phyloP scores from a whole-genome alignment of 2,113 vertebrate genomes.

The Phylloscopus trochilus region DNA sequence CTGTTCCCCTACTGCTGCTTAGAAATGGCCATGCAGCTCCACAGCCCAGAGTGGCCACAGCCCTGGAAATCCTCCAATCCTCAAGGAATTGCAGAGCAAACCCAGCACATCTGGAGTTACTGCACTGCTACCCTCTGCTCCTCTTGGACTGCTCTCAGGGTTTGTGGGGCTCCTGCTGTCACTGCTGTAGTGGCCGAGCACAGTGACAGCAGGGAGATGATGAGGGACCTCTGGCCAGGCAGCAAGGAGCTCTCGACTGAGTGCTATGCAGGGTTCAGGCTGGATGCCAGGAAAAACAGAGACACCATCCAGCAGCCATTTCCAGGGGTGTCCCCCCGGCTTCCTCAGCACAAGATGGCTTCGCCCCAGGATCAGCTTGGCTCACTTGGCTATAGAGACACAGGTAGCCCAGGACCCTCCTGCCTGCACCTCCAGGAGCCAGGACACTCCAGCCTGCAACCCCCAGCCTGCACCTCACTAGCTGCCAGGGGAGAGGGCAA shows the following conservation, averaged over 20 bases:
- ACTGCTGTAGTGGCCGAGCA: not conserved
- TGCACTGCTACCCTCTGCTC: not conserved
- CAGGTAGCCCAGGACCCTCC: not conserved
- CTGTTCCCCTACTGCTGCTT: not conserved
- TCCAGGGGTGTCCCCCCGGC: not conserved
- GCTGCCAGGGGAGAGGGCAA: not conserved
- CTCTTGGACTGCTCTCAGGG: not conserved
- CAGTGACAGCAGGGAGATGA: not conserved
- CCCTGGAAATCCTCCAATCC: not conserved
- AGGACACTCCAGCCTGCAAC: not conserved
- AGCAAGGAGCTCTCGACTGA: not conserved
- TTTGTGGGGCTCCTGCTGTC: not conserved
- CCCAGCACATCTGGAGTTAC: accelerated
- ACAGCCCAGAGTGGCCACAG: not conserved
- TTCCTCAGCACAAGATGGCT: constrained; percentile 26
- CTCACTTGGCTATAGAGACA: accelerated
- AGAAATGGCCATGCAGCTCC: accelerated
- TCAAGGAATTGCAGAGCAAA: not conserved
- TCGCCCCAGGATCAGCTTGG: not conserved
- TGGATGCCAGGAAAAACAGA: constrained; percentile 43
- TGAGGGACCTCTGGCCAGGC: not conserved
- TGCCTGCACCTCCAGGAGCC: not conserved
- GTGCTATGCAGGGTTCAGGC: constrained; percentile 4
- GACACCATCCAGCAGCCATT: constrained; percentile 11
- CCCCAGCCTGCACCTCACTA: not conserved